These are phyloP conservation scores for Neogobius melanostomus DNA, from an alignment of 2,113 vertebrate genomes.

Conservation along the genomic window DNA sequence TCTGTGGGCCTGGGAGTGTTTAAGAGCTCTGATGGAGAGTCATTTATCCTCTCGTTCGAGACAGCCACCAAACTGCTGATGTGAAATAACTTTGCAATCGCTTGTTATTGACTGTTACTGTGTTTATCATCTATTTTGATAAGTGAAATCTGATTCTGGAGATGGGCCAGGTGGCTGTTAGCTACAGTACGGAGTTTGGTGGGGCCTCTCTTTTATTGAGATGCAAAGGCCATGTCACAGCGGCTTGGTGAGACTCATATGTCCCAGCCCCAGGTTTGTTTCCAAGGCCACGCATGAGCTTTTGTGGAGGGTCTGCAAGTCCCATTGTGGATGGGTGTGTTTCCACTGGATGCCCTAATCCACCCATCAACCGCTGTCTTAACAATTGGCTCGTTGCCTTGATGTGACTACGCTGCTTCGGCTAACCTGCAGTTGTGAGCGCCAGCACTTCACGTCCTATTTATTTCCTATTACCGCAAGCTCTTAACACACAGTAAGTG, in stretches of 20 bases:
- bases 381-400: too few relatives aligned
- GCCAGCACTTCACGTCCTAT: too few relatives aligned
- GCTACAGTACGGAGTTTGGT: constrained; percentile 18
- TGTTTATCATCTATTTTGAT: constrained; percentile 71
- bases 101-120: constrained; percentile 64
- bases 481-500: too few relatives aligned
- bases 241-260: background rate
- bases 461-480: too few relatives aligned
- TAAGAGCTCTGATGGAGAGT: constrained; percentile 60
- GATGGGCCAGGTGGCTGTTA: constrained; percentile 49
- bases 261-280: too few relatives aligned
- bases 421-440: too few relatives aligned
- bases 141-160: constrained; percentile 65
- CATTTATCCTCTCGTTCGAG: constrained; percentile 59
- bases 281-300: too few relatives aligned
- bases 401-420: too few relatives aligned
- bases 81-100: constrained; percentile 61
- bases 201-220: background rate
- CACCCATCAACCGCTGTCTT: too few relatives aligned
- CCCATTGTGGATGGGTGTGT: too few relatives aligned
- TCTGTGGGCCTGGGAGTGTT: constrained; percentile 43
- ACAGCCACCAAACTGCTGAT: constrained; percentile 65
- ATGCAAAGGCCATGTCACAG: background rate
- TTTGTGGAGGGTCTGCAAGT: too few relatives aligned
- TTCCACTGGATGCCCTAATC: too few relatives aligned